Evolutionary conservation across 2,888 invertebrate species (phyloP), one percentile per base, ranked within the genome.

Genomic region (Hypomecis punctinalis): DNA sequence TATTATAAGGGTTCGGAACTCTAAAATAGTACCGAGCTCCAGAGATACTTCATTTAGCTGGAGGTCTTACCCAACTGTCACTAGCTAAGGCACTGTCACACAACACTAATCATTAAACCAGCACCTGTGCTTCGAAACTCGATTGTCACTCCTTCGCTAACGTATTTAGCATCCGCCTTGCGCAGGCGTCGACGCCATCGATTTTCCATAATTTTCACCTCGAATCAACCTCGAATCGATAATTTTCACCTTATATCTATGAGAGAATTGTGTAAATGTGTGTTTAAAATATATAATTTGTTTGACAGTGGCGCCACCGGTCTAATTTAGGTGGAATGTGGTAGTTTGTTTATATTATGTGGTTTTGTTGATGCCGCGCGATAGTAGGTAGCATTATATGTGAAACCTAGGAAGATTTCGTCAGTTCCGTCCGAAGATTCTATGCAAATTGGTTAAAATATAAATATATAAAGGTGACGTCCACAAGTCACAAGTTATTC

Each of bases 171-270:
- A 48, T 7, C 43, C 11, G 45, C 7, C 35, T 55, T 64, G 64
- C 64, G 60, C 64, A 56, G 54, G 60, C 59, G 59, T 60, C 49
- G 10, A n/a, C 37, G 9, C 55, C 46, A 37, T 46, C 35, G 46
- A 33, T 60, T 54, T 54, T 55, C 59, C 59, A 49, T 54, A 45
- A 64, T 59, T 64, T 59, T 57, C 61, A 47, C 54, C 55, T 54
- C 40, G 54, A 23, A 23, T 23, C 23, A 23, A 23, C 23, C 23
- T 23, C 23, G 23, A 23, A 55, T 36, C 43, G 54, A 36, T 55
- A 54, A 43, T 60, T 60, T 60, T 55, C 57, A 13, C 52, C 46
- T 40, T 5, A 46, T 58, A 47, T 57, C 63, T 54, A 55, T 52
- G 39, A 51, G 13, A 39, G 23, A 5, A 52, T 58, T 48, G 42